These are phyloP conservation scores for Hepsetus odoe DNA, from an alignment of 2,113 vertebrate species.

Conservation along the genomic window DNA sequence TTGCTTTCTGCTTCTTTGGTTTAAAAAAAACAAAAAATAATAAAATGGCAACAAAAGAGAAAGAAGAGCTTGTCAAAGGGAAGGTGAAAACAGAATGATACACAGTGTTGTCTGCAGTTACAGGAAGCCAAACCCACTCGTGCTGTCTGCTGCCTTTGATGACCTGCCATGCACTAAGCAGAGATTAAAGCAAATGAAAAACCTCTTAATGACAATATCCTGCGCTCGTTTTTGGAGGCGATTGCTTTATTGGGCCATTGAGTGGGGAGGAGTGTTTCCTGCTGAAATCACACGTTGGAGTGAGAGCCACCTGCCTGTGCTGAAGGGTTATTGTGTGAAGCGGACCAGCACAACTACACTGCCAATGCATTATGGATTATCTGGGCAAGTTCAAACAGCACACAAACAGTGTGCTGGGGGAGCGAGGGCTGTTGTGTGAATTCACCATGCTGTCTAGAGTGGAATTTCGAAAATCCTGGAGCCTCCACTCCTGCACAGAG, in stretches of 20 bases:
- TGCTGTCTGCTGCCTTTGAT: neutral
- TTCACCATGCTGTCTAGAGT: neutral
- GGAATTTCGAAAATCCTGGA: neutral
- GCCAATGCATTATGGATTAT: conserved; percentile 31
- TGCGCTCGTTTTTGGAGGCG: neutral
- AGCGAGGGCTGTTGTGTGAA: conserved; percentile 8
- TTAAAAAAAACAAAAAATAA: neutral
- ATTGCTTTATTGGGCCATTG: neutral
- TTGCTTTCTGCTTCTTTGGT: neutral
- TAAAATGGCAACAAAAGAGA: too few relatives aligned
- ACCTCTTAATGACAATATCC: neutral
- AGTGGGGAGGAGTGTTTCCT: neutral
- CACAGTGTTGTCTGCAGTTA: neutral
- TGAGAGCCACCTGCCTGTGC: neutral
- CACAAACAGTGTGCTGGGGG: neutral
- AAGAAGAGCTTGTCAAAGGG: neutral
- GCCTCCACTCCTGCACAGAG: too few relatives aligned
- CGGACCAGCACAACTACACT: neutral
- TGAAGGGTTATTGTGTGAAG: neutral
- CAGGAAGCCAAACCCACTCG: neutral
- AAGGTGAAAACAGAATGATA: neutral
- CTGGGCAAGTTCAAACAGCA: neutral
- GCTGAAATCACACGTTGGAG: neutral
- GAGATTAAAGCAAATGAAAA: conserved; percentile 22
- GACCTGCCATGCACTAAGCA: neutral